Percentiles rank a stretch among this genome's conserved stretches.
Conservation (phyloP, 2,113 vertebrate species). For the Cyphomyrus plagiostoma region DNA sequence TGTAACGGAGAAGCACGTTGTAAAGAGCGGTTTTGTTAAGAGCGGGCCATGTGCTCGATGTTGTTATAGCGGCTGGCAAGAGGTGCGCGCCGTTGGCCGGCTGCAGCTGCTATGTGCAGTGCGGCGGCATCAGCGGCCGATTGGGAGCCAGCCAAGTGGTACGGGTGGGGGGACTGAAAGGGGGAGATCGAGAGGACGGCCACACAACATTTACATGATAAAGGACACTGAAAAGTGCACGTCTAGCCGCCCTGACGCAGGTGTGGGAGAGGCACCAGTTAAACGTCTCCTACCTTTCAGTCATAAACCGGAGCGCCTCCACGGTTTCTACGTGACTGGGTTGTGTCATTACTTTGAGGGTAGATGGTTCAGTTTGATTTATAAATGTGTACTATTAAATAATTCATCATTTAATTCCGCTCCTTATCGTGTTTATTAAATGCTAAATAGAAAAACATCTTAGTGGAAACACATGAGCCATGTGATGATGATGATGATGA, state of each 20-base stretch:
- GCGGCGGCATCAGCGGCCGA: slow-evolving; percentile 12
- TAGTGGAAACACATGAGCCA: background rate
- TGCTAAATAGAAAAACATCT: background rate
- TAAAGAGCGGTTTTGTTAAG: background rate
- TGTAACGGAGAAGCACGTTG: background rate
- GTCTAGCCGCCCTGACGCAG: background rate
- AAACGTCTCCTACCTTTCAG: background rate
- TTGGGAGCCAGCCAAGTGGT: background rate
- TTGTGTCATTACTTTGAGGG: background rate
- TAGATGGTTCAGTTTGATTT: background rate
- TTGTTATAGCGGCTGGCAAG: background rate
- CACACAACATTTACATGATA: background rate
- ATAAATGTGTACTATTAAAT: background rate
- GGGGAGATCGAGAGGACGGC: background rate
- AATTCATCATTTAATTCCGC: background rate
- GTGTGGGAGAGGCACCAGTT: background rate
- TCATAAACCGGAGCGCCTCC: background rate
- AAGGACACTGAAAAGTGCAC: background rate
- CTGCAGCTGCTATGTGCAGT: background rate
- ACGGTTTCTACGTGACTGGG: background rate
- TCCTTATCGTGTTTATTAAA: background rate
- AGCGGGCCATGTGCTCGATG: slow-evolving; percentile 20
- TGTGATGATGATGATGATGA: background rate
- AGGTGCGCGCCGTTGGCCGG: background rate
- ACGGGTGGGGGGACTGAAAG: background rate